Evolutionary conservation across 2,888 invertebrate species (phyloP).

Genomic region (Smittia aterrima): DNA sequence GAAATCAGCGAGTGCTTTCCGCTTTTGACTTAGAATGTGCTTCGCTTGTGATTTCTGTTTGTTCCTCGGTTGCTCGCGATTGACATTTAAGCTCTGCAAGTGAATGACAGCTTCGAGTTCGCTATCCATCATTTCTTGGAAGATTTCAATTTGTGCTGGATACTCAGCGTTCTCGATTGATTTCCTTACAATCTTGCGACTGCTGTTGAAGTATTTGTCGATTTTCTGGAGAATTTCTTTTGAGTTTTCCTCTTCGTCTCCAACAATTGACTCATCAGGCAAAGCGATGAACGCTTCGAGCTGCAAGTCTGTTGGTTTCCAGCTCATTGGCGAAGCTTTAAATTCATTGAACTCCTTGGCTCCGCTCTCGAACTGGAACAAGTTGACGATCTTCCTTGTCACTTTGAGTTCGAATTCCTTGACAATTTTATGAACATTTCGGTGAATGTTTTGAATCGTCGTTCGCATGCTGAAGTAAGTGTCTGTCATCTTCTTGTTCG

Average conservation of each 20-base stretch:
- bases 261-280: not conserved
- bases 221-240: conserved; percentile 44
- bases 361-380: conserved; percentile 51
- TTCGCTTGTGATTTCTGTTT: conserved; percentile 79
- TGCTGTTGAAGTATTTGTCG: conserved; percentile 59
- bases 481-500: conserved; percentile 90
- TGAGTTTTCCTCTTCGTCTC: not conserved
- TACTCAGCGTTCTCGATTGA: conserved; percentile 60
- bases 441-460: conserved; percentile 83
- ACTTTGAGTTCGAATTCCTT: conserved; percentile 74
- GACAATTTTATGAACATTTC: conserved; percentile 80
- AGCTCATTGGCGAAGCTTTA: not conserved
- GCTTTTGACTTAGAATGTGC: conserved; percentile 79
- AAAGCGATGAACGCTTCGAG: not conserved
- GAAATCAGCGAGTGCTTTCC: conserved; percentile 79
- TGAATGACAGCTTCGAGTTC: conserved; percentile 68
- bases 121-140: conserved; percentile 66
- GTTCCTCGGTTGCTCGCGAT: conserved; percentile 56
- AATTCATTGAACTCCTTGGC: not conserved
- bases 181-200: conserved; percentile 64
- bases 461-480: conserved; percentile 86
- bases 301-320: not conserved
- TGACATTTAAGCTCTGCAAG: conserved; percentile 61
- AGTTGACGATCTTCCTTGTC: conserved; percentile 50
- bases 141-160: conserved; percentile 60